Conservation (phyloP, 2,797 vertebrate genomes). For the Setipinna tenuifilis region DNA sequence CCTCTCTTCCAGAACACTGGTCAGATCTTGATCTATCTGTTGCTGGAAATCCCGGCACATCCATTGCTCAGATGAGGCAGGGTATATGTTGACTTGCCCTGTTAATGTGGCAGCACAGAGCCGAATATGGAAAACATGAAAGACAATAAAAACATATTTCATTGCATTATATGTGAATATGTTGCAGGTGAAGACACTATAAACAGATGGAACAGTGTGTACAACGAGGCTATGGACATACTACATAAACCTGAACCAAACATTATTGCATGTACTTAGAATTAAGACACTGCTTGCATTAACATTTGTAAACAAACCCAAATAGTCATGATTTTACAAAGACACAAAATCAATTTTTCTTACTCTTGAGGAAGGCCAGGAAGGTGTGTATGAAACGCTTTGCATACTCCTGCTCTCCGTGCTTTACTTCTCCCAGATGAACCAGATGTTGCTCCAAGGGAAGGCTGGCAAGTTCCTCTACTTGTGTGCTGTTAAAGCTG, state of each 20-base stretch:
- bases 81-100: conserved; percentile 77
- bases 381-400: conserved; percentile 78
- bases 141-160: background rate
- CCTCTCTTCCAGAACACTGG: conserved; percentile 31
- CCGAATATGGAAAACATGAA: background rate
- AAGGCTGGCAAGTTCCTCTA: conserved; percentile 71
- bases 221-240: no score
- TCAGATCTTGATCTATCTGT: conserved; percentile 14
- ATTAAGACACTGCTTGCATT: no score
- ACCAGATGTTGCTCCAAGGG: conserved; percentile 81
- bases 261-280: no score
- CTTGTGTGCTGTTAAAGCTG: conserved; percentile 61
- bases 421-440: conserved; percentile 60
- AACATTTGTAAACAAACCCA: no score
- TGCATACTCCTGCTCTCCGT: conserved; percentile 69
- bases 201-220: background rate
- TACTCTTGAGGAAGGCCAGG: conserved; percentile 80
- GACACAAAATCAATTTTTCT: conserved; percentile 55
- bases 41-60: conserved; percentile 62
- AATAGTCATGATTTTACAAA: background rate
- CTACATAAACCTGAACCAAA: no score
- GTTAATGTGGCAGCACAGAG: conserved; percentile 37
- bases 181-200: background rate
- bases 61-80: conserved; percentile 50
- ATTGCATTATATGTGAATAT: conserved; percentile 4